Base-by-base conservation (phyloP, 2,797 vertebrate genomes). In the Synaphobranchus kaupii region DNA sequence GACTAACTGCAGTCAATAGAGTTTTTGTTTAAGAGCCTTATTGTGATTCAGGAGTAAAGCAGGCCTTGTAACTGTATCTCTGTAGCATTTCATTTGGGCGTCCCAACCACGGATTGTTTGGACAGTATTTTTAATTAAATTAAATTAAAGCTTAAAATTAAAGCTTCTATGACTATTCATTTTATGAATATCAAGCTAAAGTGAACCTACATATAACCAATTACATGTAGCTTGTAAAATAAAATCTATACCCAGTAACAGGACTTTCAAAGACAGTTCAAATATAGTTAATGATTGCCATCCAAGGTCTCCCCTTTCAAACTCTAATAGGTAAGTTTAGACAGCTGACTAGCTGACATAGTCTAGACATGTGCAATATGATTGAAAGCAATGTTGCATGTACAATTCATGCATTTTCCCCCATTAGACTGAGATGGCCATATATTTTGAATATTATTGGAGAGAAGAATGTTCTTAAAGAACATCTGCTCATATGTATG, bases 401-500 rank as follows among this genome's bases (percentile, higher is more conserved):
- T n/a, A 50, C 47, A 50, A 81, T 81, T 50, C 44, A 81, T n/a
- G 78, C 10, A 25, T 81, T 80, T 50, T 44, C 7, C 68, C 39
- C 25, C 73, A 76, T 44, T 44, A 47, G 73, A 81, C n/a, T n/a
- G 7, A 25, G 78, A 48, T 48, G 44, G 25, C 73, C 34, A 50
- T 50, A 25, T 50, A 81, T 81, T 81, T 50, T 50, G 47, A 50
- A 48, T 15, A 81, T 81, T 81, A 81, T 25, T n/a, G 34, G 22
- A 48, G 22, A 48, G 17, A 44, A 20, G 47, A 47, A 50, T 81
- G 78, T 50, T 81, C 44, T 81, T 81, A 25, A 78, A 47, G 34
- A 47, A 48, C 44, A 81, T 81, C 78, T 81, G 44, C 78, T 81
- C 78, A 81, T n/a, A 81, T 17, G 78, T 81, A 50, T n/a, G 78